Evolutionary conservation across 2,797 vertebrate genomes (phyloP).

Genomic region (Mallotus villosus): DNA sequence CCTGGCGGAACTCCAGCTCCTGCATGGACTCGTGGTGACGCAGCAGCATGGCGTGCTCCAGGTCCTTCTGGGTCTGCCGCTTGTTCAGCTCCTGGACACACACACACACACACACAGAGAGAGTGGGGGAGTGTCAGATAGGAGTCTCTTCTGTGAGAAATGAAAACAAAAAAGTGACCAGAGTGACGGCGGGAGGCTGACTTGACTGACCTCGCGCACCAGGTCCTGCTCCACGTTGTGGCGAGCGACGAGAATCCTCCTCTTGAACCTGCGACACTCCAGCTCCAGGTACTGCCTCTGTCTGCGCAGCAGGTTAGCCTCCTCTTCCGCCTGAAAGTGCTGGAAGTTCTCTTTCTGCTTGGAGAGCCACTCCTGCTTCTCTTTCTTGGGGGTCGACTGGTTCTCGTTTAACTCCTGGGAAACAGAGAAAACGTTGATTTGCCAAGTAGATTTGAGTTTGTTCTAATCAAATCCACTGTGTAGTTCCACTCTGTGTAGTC

Average conservation of each 20-base stretch:
- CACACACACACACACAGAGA: neutral
- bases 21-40: conserved; percentile 99
- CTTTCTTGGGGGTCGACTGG: conserved; percentile 98
- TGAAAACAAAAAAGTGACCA: neutral
- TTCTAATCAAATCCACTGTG: neutral
- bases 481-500: neutral
- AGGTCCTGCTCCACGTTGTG: conserved; percentile 96
- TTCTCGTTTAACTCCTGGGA: conserved; percentile 95
- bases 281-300: conserved; percentile 96
- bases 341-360: conserved; percentile 99
- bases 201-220: conserved; percentile 84
- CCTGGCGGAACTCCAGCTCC: conserved; percentile 96
- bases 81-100: conserved; percentile 92
- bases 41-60: conserved; percentile 97
- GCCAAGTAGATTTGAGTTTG: neutral
- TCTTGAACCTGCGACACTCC: conserved; percentile 95
- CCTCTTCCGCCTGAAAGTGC: conserved; percentile 97
- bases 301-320: conserved; percentile 91
- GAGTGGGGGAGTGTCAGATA: neutral
- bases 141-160: neutral
- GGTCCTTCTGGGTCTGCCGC: conserved; percentile 96
- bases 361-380: conserved; percentile 98
- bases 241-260: conserved; percentile 92
- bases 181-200: neutral
- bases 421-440: neutral